phyloP scores from a whole-genome alignment of 2,113 vertebrate genomes.

The Dissostichus mawsoni region DNA sequence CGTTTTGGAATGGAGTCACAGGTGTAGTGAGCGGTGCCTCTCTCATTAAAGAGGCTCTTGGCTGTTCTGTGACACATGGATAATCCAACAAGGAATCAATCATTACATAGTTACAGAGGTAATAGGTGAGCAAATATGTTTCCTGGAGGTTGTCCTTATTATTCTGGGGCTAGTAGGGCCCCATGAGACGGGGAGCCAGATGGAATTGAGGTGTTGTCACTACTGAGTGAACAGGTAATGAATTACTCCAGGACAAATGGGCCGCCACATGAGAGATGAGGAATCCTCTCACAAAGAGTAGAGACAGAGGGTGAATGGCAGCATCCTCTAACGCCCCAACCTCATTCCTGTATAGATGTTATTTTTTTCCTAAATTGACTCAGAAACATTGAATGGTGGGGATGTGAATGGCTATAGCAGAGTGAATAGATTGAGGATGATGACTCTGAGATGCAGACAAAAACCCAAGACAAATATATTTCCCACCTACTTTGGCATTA shows the following conservation, averaged over 20 bases:
- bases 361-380: not conserved
- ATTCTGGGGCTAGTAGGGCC: constrained; percentile 60
- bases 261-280: constrained; percentile 73
- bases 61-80: constrained; percentile 72
- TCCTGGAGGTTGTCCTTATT: constrained; percentile 77
- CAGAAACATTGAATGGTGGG: not conserved
- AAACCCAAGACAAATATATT: constrained; percentile 22
- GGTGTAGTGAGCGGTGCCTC: constrained; percentile 54
- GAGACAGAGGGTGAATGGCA: constrained; percentile 49
- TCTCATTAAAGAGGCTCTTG: constrained; percentile 72
- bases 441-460: constrained; percentile 3
- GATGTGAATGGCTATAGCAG: not conserved
- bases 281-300: constrained; percentile 54
- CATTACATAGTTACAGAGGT: constrained; percentile 77
- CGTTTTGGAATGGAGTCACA: constrained; percentile 63
- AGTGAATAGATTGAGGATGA: constrained; percentile 7
- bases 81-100: constrained; percentile 82
- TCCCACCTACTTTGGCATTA: not conserved
- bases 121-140: constrained; percentile 80
- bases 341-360: constrained; percentile 1
- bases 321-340: constrained; percentile 20
- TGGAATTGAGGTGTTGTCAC: constrained; percentile 83
- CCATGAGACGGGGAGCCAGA: constrained; percentile 74
- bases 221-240: constrained; percentile 82
- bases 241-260: constrained; percentile 83